Conservation (phyloP, 2,888 invertebrate species). For the Agrochola litura region DNA sequence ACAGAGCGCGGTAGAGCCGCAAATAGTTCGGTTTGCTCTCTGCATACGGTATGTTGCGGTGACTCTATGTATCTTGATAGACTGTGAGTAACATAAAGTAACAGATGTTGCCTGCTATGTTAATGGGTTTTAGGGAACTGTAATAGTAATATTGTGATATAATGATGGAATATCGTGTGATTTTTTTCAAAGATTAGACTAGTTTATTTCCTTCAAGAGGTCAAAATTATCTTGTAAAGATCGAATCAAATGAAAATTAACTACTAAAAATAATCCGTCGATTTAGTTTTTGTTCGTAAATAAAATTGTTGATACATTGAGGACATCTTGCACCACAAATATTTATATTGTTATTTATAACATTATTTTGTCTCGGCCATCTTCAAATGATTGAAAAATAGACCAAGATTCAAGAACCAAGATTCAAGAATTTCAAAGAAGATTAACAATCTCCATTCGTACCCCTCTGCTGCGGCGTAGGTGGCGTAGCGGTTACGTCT, state of each 20-base stretch:
- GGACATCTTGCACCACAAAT: no score
- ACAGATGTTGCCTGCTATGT: background rate
- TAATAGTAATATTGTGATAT: background rate
- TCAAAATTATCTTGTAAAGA: no score
- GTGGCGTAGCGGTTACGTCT: background rate
- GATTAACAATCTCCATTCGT: background rate
- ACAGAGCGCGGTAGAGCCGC: constrained; percentile 14
- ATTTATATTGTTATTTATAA: background rate
- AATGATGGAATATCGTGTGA: no score
- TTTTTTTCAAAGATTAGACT: background rate
- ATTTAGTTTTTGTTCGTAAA: background rate
- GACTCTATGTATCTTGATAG: constrained; percentile 28
- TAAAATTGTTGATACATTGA: background rate
- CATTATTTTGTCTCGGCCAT: background rate
- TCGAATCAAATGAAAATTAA: background rate
- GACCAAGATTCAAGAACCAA: no score
- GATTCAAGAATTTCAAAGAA: no score
- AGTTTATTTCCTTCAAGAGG: background rate
- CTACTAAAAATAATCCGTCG: background rate
- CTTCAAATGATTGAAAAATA: background rate
- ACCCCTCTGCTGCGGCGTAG: constrained; percentile 6
- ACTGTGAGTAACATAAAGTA: background rate
- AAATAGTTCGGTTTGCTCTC: constrained; percentile 37
- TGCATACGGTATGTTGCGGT: constrained; percentile 39
- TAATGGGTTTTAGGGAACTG: background rate